Evolutionary conservation across 2,888 invertebrate species (phyloP).

Genomic region (Cheiracanthium punctorium): DNA sequence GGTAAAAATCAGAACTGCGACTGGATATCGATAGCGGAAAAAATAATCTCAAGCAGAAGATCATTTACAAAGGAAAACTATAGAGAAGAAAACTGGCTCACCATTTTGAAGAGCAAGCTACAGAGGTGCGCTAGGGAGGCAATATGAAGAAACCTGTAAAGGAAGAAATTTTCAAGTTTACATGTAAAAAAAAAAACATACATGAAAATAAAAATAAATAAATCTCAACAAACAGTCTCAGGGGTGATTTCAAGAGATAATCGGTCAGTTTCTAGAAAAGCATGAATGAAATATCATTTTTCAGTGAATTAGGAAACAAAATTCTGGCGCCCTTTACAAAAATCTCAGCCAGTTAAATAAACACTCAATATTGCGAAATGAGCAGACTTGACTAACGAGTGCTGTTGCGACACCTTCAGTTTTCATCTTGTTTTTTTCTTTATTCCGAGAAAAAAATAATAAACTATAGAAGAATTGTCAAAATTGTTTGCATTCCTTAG

Average conservation of each 20-base stretch:
- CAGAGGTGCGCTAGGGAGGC: slow-evolving; percentile 70
- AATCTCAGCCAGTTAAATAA: background rate
- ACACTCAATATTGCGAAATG: background rate
- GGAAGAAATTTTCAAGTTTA: background rate
- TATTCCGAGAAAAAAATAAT: background rate
- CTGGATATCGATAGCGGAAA: too few relatives aligned
- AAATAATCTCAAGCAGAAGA: too few relatives aligned
- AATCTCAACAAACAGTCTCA: too few relatives aligned
- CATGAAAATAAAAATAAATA: too few relatives aligned
- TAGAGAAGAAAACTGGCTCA: slow-evolving; percentile 14
- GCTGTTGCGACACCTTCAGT: background rate
- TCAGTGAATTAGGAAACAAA: too few relatives aligned
- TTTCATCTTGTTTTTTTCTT: background rate
- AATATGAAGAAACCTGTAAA: slow-evolving; percentile 63
- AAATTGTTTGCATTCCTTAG: background rate
- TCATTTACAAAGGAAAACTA: too few relatives aligned
- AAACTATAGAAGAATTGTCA: background rate
- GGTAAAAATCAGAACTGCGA: too few relatives aligned
- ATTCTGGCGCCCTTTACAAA: too few relatives aligned
- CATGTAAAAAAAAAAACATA: too few relatives aligned
- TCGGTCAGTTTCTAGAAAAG: too few relatives aligned
- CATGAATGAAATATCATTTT: too few relatives aligned
- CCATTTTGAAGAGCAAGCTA: slow-evolving; percentile 66
- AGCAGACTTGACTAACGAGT: background rate
- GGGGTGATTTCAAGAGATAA: too few relatives aligned